Evolutionary conservation across 2,113 vertebrate genomes (phyloP).

Genomic region (Spea bombifrons): DNA sequence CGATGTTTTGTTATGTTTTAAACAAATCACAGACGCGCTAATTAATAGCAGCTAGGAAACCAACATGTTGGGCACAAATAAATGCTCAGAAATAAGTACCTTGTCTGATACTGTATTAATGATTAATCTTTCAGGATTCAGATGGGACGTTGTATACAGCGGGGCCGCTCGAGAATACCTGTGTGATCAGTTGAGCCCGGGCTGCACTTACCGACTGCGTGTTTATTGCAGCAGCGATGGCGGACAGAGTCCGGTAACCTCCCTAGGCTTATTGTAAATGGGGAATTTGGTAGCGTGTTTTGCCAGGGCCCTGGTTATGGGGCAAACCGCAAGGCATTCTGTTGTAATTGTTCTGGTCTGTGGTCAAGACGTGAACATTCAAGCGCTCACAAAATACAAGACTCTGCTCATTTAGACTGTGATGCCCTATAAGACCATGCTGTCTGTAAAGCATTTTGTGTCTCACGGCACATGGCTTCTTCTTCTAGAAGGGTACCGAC

Average conservation of each 20-base stretch:
- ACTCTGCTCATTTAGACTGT: no score
- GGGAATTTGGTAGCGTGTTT: no score
- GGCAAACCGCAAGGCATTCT: no score
- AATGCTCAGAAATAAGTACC: slow-evolving; percentile 38
- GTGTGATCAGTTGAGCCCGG: slow-evolving; percentile 87
- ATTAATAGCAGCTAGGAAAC: slow-evolving; percentile 47
- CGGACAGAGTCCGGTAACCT: slow-evolving; percentile 89
- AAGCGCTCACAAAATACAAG: no score
- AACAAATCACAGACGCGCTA: slow-evolving; percentile 46
- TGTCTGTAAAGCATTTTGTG: no score
- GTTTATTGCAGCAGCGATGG: slow-evolving; percentile 89
- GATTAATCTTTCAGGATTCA: slow-evolving; percentile 68
- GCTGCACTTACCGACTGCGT: slow-evolving; percentile 79
- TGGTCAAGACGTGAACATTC: no score
- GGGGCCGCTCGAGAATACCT: slow-evolving; percentile 81
- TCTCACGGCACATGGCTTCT: no score
- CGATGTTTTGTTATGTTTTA: slow-evolving; percentile 33
- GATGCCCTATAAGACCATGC: no score
- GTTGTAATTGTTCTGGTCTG: no score
- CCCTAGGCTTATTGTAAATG: neutral
- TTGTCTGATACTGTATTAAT: slow-evolving; percentile 49
- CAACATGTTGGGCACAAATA: slow-evolving; percentile 47
- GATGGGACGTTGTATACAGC: slow-evolving; percentile 85
- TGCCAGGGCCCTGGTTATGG: no score
- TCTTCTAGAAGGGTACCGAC: no score